Conservation (phyloP, 2,888 invertebrate species). For the Esperia sulphurella region DNA sequence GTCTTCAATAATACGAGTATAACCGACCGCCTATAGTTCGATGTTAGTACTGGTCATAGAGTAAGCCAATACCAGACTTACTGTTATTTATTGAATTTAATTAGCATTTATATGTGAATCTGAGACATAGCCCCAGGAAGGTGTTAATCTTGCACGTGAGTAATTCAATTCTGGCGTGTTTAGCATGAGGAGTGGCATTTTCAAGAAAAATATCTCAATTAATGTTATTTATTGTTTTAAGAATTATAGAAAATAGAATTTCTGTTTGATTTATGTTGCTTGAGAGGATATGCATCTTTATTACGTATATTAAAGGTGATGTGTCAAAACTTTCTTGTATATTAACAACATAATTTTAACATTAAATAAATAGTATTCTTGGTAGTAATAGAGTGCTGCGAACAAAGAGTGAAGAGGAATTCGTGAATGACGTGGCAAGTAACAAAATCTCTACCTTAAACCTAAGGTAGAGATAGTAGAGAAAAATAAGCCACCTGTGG, state of each 20-base stretch:
- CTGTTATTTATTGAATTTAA: neutral
- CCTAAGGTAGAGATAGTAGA: no score
- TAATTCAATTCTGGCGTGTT: neutral
- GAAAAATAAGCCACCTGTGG: no score
- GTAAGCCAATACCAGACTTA: neutral
- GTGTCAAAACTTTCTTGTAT: no score
- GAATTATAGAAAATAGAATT: neutral
- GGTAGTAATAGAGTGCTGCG: no score
- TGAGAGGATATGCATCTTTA: neutral
- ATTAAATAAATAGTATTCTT: no score
- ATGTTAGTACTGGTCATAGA: neutral
- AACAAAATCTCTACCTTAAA: no score
- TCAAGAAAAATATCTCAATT: neutral
- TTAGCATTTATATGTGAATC: neutral
- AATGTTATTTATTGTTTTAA: neutral
- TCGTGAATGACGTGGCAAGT: no score
- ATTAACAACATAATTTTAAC: no score
- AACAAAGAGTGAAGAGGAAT: no score
- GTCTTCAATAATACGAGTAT: no score
- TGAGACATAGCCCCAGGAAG: neutral
- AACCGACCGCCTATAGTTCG: neutral
- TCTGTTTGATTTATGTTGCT: neutral
- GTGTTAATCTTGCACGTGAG: neutral
- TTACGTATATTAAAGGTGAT: neutral
- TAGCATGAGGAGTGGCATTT: neutral